Conservation (phyloP, 2,797 vertebrate species). For the Acropternis orthonyx region DNA sequence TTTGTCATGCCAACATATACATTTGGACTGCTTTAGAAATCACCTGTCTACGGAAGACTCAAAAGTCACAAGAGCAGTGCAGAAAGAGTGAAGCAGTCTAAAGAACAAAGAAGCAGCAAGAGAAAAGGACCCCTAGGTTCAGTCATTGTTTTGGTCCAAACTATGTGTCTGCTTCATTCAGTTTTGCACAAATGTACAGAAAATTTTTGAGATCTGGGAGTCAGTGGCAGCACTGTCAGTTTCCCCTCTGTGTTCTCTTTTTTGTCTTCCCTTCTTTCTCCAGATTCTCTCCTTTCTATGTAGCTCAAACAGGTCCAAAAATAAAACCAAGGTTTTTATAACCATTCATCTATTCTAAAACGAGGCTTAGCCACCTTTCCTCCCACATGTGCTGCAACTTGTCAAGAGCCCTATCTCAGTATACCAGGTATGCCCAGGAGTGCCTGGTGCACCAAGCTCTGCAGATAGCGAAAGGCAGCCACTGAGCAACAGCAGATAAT, state of each 20-base stretch:
- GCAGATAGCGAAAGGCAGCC: accelerated
- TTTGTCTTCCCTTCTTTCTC: not conserved
- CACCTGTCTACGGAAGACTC: not conserved
- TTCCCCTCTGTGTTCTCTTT: not conserved
- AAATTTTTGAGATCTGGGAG: not conserved
- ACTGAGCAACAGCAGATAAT: not conserved
- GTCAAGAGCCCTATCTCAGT: not conserved
- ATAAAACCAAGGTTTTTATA: not conserved
- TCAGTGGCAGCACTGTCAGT: not conserved
- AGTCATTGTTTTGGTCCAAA: not conserved
- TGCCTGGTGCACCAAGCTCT: accelerated
- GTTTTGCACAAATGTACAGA: not conserved
- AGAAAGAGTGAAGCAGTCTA: not conserved
- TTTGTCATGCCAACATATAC: not conserved
- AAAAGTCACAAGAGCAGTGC: not conserved
- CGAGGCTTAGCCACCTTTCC: not conserved
- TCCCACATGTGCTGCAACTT: not conserved
- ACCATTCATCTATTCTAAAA: not conserved
- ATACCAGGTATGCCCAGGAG: not conserved
- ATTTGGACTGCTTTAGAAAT: not conserved
- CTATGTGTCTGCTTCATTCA: not conserved
- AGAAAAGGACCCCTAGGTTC: not conserved
- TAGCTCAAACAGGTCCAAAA: not conserved
- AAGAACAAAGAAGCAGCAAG: not conserved
- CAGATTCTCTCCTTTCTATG: not conserved